Conservation (phyloP, 30 jellyfish, hydroid and myxozoan genomes). For the Hydra vulgaris region DNA sequence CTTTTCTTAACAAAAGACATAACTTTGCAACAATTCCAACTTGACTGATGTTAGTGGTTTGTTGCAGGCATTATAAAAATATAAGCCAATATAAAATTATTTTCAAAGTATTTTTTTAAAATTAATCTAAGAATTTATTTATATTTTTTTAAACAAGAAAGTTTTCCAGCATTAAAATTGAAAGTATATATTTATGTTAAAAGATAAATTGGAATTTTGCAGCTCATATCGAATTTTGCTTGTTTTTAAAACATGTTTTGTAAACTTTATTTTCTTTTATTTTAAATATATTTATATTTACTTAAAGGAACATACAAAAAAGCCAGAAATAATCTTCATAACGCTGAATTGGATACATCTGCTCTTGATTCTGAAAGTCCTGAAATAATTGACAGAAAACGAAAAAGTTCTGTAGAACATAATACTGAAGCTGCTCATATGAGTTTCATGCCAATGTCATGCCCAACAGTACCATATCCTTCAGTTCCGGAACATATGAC, state of each 20-base stretch:
- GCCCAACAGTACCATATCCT: not conserved
- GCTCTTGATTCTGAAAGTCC: not conserved
- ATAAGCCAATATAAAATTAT: not conserved
- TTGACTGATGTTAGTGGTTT: too few species aligned
- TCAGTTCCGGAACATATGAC: not conserved
- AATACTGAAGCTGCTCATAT: not conserved
- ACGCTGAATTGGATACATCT: not conserved
- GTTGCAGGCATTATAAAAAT: not conserved
- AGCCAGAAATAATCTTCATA: not conserved
- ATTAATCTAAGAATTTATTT: not conserved
- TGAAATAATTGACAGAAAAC: not conserved
- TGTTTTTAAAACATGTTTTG: too few species aligned
- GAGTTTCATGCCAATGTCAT: not conserved
- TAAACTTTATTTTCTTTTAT: not conserved
- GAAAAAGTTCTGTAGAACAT: not conserved
- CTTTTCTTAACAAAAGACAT: not conserved
- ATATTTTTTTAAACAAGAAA: not conserved
- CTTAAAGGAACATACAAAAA: not conserved
- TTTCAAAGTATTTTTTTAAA: too few species aligned
- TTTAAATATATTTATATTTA: too few species aligned
- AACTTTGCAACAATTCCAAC: not conserved
- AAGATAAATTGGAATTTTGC: not conserved
- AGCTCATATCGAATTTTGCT: not conserved
- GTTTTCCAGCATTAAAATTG: not conserved
- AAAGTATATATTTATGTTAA: not conserved